Conservation (phyloP, 2,888 invertebrate species). For the Corythucha ciliata region DNA sequence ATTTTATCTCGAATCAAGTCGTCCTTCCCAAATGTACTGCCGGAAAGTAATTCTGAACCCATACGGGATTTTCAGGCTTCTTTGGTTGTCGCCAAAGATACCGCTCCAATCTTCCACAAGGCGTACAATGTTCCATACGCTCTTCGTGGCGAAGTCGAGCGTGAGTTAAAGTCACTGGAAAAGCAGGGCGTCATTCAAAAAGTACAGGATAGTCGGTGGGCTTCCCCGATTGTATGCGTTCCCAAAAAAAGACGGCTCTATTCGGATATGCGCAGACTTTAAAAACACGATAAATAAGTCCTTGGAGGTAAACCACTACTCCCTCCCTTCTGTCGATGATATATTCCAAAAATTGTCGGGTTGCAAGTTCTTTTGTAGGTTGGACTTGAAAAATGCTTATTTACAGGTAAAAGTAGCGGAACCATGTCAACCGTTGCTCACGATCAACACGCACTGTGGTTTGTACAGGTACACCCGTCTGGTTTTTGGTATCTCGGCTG, state of each 20-base stretch:
- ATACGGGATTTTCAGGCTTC: too few relatives aligned
- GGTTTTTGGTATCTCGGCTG: background rate
- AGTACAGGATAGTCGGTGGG: conserved; percentile 23
- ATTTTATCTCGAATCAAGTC: too few relatives aligned
- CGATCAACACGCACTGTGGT: conserved; percentile 9
- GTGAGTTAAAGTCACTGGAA: conserved; percentile 18
- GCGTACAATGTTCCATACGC: conserved; percentile 23
- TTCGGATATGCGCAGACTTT: conserved; percentile 11
- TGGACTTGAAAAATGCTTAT: conserved; percentile 1
- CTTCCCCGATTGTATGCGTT: conserved; percentile 4
- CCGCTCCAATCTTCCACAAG: conserved; percentile 23
- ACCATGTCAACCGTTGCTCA: background rate
- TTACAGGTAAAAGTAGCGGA: background rate
- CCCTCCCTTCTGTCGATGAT: conserved; percentile 20
- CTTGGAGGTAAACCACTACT: conserved; percentile 20
- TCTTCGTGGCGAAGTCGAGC: conserved; percentile 13
- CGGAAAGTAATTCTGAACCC: too few relatives aligned
- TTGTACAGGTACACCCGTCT: conserved; percentile 1
- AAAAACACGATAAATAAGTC: conserved; percentile 15
- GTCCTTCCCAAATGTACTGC: too few relatives aligned
- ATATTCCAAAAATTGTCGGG: conserved; percentile 13
- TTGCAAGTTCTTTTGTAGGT: conserved; percentile 8
- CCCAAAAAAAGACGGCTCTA: conserved; percentile 11
- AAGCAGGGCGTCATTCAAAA: conserved; percentile 17
- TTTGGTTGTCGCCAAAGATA: conserved; percentile 20